A percentile compares a stretch with the other conserved stretches of the same genome.
phyloP scores from a whole-genome alignment of 2,797 vertebrate genomes.

The Salarias fasciatus region DNA sequence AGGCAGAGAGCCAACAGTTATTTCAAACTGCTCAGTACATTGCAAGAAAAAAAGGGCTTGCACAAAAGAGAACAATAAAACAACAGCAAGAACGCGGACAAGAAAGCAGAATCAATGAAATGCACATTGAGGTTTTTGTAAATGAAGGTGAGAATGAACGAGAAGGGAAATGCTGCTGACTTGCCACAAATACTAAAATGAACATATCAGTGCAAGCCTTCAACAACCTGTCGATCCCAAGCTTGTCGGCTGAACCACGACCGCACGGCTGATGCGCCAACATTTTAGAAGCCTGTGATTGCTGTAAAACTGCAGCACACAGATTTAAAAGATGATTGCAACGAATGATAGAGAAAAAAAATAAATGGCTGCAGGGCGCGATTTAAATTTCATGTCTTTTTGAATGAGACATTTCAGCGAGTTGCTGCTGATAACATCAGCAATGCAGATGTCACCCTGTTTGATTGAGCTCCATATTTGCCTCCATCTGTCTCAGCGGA shows the following conservation, averaged over 20 bases:
- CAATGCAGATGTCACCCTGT: slow-evolving; percentile 8
- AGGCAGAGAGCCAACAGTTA: not conserved
- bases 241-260: slow-evolving; percentile 4
- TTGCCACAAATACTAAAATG: not conserved
- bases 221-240: not conserved
- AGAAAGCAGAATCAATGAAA: not conserved
- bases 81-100: not conserved
- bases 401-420: slow-evolving; percentile 32
- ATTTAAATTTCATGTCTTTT: slow-evolving; percentile 40
- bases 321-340: slow-evolving; percentile 33
- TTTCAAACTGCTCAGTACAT: not conserved
- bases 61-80: not conserved
- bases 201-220: not conserved
- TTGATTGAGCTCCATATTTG: slow-evolving; percentile 23
- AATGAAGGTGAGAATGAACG: too few species aligned
- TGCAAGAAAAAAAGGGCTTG: not conserved
- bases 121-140: too few species aligned
- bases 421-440: slow-evolving; percentile 12
- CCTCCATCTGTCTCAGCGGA: slow-evolving; percentile 15
- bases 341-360: slow-evolving; percentile 14
- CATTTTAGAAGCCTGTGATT: slow-evolving; percentile 9
- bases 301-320: slow-evolving; percentile 4
- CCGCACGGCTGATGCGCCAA: slow-evolving; percentile 2
- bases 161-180: not conserved
- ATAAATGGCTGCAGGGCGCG: slow-evolving; percentile 9